Evolutionary conservation across 2,113 vertebrate genomes (phyloP).

Genomic region (Eurypyga helias): DNA sequence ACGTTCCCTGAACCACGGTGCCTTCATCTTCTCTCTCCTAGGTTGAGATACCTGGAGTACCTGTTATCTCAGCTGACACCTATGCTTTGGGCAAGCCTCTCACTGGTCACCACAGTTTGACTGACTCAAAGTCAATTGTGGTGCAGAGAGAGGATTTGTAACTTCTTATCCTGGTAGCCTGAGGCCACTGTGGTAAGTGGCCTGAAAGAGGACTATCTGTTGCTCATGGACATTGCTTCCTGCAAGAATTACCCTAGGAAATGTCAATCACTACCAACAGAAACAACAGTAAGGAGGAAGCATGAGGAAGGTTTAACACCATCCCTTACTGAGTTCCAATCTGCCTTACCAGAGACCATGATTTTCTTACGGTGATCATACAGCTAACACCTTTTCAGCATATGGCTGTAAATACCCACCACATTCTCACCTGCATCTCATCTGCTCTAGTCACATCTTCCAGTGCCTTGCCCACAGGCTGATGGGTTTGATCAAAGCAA

Average conservation of each 20-base stretch:
- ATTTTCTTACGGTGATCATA: background rate
- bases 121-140: accelerated
- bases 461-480: background rate
- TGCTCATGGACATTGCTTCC: accelerated
- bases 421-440: background rate
- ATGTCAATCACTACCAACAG: background rate
- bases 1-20: background rate
- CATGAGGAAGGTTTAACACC: background rate
- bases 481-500: background rate
- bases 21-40: background rate
- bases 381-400: background rate
- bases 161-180: background rate
- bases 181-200: background rate
- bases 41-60: background rate
- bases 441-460: background rate
- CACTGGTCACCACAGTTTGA: accelerated
- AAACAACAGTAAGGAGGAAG: background rate
- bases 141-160: background rate
- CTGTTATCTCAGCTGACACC: background rate
- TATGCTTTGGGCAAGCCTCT: background rate
- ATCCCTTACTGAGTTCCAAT: background rate
- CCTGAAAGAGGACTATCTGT: background rate
- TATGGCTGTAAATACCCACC: background rate
- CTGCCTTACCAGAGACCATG: background rate
- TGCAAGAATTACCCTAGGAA: background rate